Conservation (phyloP, 2,113 vertebrate genomes). For the Megaleporinus macrocephalus region DNA sequence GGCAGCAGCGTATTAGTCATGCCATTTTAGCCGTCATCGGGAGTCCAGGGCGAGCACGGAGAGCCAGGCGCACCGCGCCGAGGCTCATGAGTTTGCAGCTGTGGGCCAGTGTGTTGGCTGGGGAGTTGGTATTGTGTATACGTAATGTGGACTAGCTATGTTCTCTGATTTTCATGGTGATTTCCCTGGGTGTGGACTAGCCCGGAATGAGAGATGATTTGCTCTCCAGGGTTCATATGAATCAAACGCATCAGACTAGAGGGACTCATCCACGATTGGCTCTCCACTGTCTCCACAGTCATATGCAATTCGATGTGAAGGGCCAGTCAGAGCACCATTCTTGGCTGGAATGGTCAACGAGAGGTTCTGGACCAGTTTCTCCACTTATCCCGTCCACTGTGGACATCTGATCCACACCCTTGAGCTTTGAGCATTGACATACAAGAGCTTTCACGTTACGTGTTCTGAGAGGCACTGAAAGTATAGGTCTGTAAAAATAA, state of each 20-base stretch:
- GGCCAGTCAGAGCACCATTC: neutral
- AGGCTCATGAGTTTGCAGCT: constrained; percentile 75
- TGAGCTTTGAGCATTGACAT: neutral
- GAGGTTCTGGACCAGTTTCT: neutral
- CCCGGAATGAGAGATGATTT: constrained; percentile 34
- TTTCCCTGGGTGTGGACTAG: constrained; percentile 35
- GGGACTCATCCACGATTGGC: neutral
- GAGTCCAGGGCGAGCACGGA: constrained; percentile 23
- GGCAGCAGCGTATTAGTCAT: constrained; percentile 52
- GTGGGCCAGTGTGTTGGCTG: constrained; percentile 75
- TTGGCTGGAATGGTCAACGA: neutral
- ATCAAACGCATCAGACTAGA: neutral
- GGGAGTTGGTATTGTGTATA: constrained; percentile 40
- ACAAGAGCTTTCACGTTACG: too few species aligned
- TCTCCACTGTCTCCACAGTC: neutral
- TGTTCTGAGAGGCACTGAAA: too few species aligned
- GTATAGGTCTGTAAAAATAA: too few species aligned
- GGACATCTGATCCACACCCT: constrained; percentile 24
- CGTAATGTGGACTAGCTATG: neutral
- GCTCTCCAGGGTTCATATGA: constrained; percentile 20
- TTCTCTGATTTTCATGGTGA: constrained; percentile 31
- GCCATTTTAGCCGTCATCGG: constrained; percentile 47
- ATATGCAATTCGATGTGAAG: neutral
- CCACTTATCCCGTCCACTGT: neutral
- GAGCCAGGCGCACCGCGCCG: constrained; percentile 51